Evolutionary conservation across 2,888 invertebrate genomes (phyloP).

Genomic region (Meiosimyza decipiens): DNA sequence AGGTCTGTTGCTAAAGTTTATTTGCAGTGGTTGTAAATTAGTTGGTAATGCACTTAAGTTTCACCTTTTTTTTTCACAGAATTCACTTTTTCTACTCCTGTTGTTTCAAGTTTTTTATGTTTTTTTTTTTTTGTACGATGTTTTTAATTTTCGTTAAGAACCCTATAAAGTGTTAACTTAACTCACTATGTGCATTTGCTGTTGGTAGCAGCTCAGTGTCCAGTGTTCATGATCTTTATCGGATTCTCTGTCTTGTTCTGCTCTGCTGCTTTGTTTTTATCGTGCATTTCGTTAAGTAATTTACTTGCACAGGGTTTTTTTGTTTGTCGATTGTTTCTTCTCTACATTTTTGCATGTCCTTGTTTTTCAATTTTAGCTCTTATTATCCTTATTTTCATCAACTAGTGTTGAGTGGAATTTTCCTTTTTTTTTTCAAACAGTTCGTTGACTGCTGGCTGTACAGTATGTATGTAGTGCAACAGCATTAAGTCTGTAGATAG

Average conservation of each 20-base stretch:
- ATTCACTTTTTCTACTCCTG: not conserved
- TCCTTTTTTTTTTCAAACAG: not conserved
- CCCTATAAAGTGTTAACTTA: no score
- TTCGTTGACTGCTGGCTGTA: slow-evolving; percentile 21
- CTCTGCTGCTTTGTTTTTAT: slow-evolving; percentile 1
- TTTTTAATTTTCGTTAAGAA: not conserved
- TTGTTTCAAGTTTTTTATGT: slow-evolving; percentile 7
- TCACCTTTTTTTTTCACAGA: not conserved
- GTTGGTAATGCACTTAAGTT: slow-evolving; percentile 19
- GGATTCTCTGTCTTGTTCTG: not conserved
- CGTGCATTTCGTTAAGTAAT: slow-evolving; percentile 25
- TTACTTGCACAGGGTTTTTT: slow-evolving; percentile 11
- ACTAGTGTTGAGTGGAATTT: not conserved
- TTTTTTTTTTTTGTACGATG: not conserved
- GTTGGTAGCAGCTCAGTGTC: not conserved
- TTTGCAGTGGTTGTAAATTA: slow-evolving; percentile 16
- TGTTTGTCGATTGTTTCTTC: not conserved
- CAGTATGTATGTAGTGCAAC: not conserved
- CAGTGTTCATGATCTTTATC: slow-evolving; percentile 10
- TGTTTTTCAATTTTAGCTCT: not conserved
- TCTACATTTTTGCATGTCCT: slow-evolving; percentile 1
- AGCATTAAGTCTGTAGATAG: not conserved
- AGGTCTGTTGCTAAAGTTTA: not conserved
- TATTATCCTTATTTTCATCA: not conserved
- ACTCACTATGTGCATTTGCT: not conserved